Conservation (phyloP, 2,113 vertebrate species). For the Dasyornis broadbenti region DNA sequence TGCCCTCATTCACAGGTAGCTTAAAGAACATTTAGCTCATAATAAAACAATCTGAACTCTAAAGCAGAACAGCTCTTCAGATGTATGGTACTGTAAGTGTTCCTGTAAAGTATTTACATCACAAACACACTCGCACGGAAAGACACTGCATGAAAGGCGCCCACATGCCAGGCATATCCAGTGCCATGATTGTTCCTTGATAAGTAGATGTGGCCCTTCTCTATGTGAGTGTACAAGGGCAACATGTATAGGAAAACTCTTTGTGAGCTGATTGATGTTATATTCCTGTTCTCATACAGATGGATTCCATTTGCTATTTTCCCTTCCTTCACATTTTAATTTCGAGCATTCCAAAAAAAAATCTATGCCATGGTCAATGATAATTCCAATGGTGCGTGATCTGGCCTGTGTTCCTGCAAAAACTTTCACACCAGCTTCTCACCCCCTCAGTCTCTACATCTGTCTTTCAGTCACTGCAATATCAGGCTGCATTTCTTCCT, state of each 20-base stretch:
- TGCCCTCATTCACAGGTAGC: constrained; percentile 77
- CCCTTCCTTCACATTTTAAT: not conserved
- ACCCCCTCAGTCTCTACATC: not conserved
- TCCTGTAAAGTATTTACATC: constrained; percentile 17
- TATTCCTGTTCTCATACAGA: constrained; percentile 10
- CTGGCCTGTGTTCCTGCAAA: not conserved
- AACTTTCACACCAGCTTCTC: not conserved
- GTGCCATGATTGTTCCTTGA: not conserved
- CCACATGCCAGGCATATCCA: not conserved
- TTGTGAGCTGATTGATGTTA: constrained; percentile 35
- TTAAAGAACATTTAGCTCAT: constrained; percentile 69
- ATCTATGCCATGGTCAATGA: not conserved
- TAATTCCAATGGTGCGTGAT: not conserved
- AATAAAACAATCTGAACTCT: constrained; percentile 72
- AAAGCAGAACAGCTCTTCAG: constrained; percentile 38
- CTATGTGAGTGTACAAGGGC: not conserved
- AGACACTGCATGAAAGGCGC: not conserved
- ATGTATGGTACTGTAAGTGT: constrained; percentile 28
- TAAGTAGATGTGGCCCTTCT: constrained; percentile 26
- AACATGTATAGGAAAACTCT: constrained; percentile 38
- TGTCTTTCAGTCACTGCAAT: not conserved
- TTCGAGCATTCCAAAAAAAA: constrained; percentile 12
- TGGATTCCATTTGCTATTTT: constrained; percentile 48
- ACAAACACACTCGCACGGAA: constrained; percentile 19
- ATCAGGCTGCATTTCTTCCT: not conserved